A percentile compares a stretch with the other conserved stretches of the same genome.
Evolutionary conservation across 2,113 vertebrate genomes (phyloP).

Genomic region (Lycaon pictus): DNA sequence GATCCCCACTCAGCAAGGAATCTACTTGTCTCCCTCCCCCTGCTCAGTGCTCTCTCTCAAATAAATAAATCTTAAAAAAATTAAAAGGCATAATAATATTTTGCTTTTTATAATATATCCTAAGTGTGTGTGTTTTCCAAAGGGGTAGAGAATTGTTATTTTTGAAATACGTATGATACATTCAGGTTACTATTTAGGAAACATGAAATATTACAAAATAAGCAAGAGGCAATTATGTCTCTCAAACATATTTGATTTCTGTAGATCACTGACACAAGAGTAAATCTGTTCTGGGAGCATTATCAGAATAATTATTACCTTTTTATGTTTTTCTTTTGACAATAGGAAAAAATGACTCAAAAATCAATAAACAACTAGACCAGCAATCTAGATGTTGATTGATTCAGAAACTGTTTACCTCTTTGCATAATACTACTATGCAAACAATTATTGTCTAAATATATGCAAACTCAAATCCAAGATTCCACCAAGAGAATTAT

Average conservation of each 20-base stretch:
- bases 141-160: neutral
- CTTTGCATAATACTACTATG: slow-evolving; percentile 50
- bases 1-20: neutral
- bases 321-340: slow-evolving; percentile 47
- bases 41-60: neutral
- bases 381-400: slow-evolving; percentile 38
- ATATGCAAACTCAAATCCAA: slow-evolving; percentile 60
- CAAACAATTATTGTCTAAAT: slow-evolving; percentile 60
- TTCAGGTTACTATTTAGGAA: neutral
- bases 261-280: neutral
- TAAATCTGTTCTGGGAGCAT: neutral
- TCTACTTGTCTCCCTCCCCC: neutral
- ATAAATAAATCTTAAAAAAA: neutral
- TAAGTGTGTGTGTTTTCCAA: neutral
- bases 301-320: slow-evolving; percentile 34
- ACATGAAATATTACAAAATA: slow-evolving; percentile 11
- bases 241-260: neutral
- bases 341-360: slow-evolving; percentile 40
- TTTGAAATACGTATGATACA: neutral
- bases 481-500: slow-evolving; percentile 39
- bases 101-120: neutral
- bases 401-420: slow-evolving; percentile 64
- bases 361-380: slow-evolving; percentile 40
- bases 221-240: neutral
- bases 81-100: neutral